Percentiles rank a stretch among this genome's conserved stretches.
Conservation (phyloP, 2,113 vertebrate species). For the Azemiops feae region DNA sequence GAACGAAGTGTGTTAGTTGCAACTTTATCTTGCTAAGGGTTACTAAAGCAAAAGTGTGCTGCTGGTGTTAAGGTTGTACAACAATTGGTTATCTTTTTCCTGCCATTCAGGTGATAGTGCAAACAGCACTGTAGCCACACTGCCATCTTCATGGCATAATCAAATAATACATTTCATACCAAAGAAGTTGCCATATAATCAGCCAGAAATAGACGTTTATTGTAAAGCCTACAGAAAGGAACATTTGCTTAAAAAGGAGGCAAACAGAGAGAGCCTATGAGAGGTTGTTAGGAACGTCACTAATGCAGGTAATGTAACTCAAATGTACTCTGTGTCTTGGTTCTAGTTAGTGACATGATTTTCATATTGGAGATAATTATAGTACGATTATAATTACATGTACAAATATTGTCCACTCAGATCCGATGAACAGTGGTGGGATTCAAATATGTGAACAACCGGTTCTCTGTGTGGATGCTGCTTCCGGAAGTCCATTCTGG, state of each 20-base stretch:
- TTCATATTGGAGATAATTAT: not conserved
- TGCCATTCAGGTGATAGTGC: not conserved
- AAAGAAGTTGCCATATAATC: not conserved
- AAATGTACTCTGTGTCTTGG: not conserved
- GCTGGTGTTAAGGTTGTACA: slow-evolving; percentile 1
- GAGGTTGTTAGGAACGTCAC: no score
- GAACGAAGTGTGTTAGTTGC: not conserved
- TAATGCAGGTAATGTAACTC: not conserved
- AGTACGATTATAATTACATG: not conserved
- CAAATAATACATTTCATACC: not conserved
- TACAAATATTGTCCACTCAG: not conserved
- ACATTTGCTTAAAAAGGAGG: not conserved
- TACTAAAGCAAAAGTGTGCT: slow-evolving; percentile 49
- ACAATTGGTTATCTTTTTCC: not conserved
- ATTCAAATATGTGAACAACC: no score
- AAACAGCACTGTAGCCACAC: accelerated
- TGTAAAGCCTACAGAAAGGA: not conserved
- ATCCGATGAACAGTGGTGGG: not conserved
- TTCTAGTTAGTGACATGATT: not conserved
- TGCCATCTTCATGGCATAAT: not conserved
- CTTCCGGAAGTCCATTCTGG: no score
- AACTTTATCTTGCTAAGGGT: slow-evolving; percentile 8
- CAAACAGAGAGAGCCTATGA: not conserved
- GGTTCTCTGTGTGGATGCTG: no score
- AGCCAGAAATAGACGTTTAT: not conserved